These are phyloP conservation scores for Microtus montanus DNA, from an alignment of 2,113 vertebrate genomes.

Conservation along the genomic window DNA sequence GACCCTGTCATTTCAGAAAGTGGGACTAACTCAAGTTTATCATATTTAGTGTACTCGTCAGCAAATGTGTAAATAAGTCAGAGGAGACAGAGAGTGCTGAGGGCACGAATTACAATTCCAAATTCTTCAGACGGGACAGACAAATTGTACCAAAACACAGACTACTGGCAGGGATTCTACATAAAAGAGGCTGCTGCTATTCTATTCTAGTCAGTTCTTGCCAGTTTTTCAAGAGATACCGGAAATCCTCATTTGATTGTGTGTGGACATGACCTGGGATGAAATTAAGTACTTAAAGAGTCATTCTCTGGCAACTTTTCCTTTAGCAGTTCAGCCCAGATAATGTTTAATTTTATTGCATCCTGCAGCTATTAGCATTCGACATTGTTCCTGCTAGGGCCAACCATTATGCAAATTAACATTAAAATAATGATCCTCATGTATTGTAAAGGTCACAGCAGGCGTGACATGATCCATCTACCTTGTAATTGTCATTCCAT, in stretches of 20 bases:
- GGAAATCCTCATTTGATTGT: constrained; percentile 53
- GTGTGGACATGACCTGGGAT: constrained; percentile 2
- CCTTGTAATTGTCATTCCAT: constrained; percentile 84
- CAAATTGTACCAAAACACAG: background rate
- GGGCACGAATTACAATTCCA: background rate
- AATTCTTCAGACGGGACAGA: background rate
- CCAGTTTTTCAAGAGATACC: constrained; percentile 52
- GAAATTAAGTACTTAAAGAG: constrained; percentile 66
- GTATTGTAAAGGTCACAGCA: constrained; percentile 84
- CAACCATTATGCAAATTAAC: constrained; percentile 85
- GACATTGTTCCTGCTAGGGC: constrained; percentile 80
- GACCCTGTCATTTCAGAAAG: background rate
- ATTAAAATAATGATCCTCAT: constrained; percentile 84
- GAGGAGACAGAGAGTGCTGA: no score
- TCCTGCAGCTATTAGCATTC: constrained; percentile 83
- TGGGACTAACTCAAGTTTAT: background rate
- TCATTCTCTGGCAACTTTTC: constrained; percentile 72
- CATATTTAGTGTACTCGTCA: background rate
- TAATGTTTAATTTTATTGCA: constrained; percentile 84
- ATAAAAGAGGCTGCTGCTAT: background rate
- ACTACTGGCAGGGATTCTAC: background rate
- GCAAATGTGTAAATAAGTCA: background rate
- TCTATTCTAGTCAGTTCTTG: constrained; percentile 14
- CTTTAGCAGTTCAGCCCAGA: constrained; percentile 76
- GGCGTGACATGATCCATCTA: constrained; percentile 83